These are phyloP conservation scores for Cirrhinus mrigala DNA, from an alignment of 2,797 vertebrate species.

Conservation along the genomic window DNA sequence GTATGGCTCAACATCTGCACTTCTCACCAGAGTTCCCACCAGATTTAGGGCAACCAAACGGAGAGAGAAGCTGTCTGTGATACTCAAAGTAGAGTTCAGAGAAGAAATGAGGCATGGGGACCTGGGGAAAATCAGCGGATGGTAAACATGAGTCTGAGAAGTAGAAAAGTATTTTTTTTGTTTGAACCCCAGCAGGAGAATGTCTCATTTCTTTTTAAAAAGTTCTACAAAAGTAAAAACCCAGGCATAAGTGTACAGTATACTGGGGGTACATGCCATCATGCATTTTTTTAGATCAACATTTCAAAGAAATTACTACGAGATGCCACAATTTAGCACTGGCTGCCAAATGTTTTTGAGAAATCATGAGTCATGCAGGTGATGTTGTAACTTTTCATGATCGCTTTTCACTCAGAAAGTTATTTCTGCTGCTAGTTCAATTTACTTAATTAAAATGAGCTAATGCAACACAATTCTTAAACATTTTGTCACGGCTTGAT, in stretches of 20 bases:
- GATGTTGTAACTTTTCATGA: neutral
- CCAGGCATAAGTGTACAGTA: neutral
- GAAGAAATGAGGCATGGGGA: conserved; percentile 18
- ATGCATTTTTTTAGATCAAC: neutral
- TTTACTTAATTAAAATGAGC: conserved; percentile 19
- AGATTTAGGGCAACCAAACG: conserved; percentile 32
- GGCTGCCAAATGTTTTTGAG: neutral
- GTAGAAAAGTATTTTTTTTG: neutral
- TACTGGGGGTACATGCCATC: neutral
- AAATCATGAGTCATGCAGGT: conserved; percentile 22
- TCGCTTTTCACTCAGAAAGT: neutral
- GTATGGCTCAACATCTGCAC: conserved; percentile 50
- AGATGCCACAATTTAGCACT: neutral
- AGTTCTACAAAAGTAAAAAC: neutral
- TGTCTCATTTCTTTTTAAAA: neutral
- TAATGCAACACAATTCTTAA: conserved; percentile 6
- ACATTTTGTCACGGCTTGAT: neutral
- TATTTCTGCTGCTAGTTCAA: neutral
- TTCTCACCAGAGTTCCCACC: conserved; percentile 51
- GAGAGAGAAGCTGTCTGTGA: conserved; percentile 30
- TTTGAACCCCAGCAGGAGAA: neutral
- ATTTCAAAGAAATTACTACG: neutral
- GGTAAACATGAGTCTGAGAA: neutral
- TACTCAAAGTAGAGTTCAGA: conserved; percentile 31
- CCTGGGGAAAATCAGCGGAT: conserved; percentile 10